These are phyloP conservation scores for Drosophila macrospina DNA, from an alignment of 2,888 invertebrate genomes.

Conservation along the genomic window DNA sequence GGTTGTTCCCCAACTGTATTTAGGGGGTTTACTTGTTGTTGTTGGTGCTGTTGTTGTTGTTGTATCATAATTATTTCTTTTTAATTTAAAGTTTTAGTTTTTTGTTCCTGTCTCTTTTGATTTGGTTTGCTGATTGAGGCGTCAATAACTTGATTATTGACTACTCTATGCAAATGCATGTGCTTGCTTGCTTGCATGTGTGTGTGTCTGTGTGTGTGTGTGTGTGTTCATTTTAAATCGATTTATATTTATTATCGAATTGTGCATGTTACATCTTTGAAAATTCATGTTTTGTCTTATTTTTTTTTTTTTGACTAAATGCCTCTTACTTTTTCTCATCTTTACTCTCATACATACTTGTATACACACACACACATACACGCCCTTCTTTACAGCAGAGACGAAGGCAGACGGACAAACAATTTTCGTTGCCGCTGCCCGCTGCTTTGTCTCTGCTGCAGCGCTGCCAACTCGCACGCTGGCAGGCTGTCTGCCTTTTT, in stretches of 20 bases:
- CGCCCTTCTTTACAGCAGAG: slow-evolving; percentile 49
- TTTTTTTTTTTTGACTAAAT: slow-evolving; percentile 16
- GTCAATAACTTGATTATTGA: slow-evolving; percentile 45
- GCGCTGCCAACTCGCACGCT: neutral
- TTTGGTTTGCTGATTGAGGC: slow-evolving; percentile 36
- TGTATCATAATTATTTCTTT: slow-evolving; percentile 19
- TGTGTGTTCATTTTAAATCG: slow-evolving; percentile 26
- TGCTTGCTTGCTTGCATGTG: neutral
- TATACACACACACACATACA: slow-evolving; percentile 19
- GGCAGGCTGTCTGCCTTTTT: slow-evolving; percentile 7
- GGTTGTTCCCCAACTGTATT: slow-evolving; percentile 54
- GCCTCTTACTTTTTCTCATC: slow-evolving; percentile 36
- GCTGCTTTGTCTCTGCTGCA: slow-evolving; percentile 1
- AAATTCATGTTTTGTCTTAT: slow-evolving; percentile 3
- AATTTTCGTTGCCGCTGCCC: slow-evolving; percentile 40
- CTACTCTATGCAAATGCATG: neutral
- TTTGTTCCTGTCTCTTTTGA: slow-evolving; percentile 50
- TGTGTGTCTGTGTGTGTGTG: slow-evolving; percentile 1
- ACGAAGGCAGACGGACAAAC: slow-evolving; percentile 5
- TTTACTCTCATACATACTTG: slow-evolving; percentile 11
- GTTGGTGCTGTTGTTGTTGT: slow-evolving; percentile 29
- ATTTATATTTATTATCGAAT: slow-evolving; percentile 37
- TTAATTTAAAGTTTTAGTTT: slow-evolving; percentile 16
- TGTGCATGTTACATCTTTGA: slow-evolving; percentile 2
- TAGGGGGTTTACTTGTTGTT: too few relatives aligned